Evolutionary conservation across 1,140 invertebrate species (phyloP).

Genomic region (Anastrepha obliqua): DNA sequence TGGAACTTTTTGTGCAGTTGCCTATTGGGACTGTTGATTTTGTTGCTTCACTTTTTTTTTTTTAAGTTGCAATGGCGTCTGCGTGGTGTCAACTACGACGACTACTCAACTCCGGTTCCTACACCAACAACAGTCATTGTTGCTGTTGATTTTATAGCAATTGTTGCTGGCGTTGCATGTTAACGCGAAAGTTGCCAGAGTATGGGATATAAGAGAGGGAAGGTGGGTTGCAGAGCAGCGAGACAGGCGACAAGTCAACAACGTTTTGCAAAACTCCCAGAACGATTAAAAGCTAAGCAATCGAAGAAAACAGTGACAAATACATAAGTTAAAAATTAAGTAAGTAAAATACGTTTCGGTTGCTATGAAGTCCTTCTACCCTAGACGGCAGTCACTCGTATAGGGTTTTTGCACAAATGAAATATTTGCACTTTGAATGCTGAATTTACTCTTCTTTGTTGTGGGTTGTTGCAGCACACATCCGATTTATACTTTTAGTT

Average conservation of each 20-base stretch:
- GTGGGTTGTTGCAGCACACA: too few species aligned
- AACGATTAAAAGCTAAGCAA: constrained; percentile 40
- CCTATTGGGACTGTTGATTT: constrained; percentile 7
- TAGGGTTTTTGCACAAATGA: too few species aligned
- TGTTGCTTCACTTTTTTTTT: background rate
- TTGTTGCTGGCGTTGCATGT: constrained; percentile 21
- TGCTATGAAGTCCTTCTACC: background rate
- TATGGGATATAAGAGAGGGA: background rate
- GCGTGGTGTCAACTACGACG: constrained; percentile 12
- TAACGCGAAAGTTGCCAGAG: background rate
- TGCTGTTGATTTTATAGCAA: background rate
- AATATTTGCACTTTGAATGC: too few species aligned
- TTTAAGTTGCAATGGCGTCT: constrained; percentile 51
- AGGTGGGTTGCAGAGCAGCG: background rate
- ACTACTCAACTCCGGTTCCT: background rate
- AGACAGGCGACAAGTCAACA: constrained; percentile 6
- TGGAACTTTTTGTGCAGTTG: constrained; percentile 48
- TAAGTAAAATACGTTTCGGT: background rate
- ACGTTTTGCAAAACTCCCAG: constrained; percentile 18
- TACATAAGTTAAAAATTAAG: background rate
- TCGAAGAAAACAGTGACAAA: constrained; percentile 48
- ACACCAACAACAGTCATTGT: background rate
- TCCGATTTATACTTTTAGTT: too few species aligned
- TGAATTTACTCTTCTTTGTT: too few species aligned
- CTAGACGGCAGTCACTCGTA: too few species aligned